phyloP scores from a whole-genome alignment of 2,113 vertebrate genomes.

The Dendropsophus ebraccatus region DNA sequence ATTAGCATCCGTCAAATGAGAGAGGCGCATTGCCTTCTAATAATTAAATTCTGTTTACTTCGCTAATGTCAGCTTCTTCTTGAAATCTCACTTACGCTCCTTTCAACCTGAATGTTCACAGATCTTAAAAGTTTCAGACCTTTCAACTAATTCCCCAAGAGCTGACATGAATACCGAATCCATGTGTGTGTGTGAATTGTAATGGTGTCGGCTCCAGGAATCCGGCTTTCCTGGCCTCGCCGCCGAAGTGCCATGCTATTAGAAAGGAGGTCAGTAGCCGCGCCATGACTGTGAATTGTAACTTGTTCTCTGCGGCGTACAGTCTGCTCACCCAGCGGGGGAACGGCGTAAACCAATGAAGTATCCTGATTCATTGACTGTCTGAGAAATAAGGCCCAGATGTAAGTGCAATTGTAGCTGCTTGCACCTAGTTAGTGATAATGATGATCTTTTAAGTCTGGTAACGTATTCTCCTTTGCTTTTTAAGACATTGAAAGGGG shows the following conservation, averaged over 20 bases:
- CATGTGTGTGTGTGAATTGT: not conserved
- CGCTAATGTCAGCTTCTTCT: slow-evolving; percentile 7
- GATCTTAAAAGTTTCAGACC: slow-evolving; percentile 5
- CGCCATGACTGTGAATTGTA: not conserved
- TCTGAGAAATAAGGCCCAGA: not conserved
- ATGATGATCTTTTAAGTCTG: not conserved
- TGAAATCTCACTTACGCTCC: not conserved
- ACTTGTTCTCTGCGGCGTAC: not conserved
- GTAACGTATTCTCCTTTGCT: too few relatives aligned
- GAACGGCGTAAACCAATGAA: not conserved
- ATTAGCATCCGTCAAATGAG: not conserved
- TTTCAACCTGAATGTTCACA: not conserved
- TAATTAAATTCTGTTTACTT: slow-evolving; percentile 34
- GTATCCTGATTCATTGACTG: not conserved
- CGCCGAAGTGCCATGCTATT: too few relatives aligned
- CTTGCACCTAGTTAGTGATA: not conserved
- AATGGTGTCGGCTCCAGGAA: not conserved
- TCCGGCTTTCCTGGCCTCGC: not conserved
- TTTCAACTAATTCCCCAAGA: not conserved
- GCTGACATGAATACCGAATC: not conserved
- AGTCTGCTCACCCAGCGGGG: not conserved
- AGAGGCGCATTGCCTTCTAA: too few relatives aligned
- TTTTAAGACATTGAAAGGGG: too few relatives aligned
- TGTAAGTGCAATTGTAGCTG: not conserved
- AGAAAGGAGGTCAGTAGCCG: not conserved